A percentile compares a stretch with the other conserved stretches of the same genome.
Evolutionary conservation across 1,140 invertebrate species (phyloP).

Genomic region (Heliothis subflexa): DNA sequence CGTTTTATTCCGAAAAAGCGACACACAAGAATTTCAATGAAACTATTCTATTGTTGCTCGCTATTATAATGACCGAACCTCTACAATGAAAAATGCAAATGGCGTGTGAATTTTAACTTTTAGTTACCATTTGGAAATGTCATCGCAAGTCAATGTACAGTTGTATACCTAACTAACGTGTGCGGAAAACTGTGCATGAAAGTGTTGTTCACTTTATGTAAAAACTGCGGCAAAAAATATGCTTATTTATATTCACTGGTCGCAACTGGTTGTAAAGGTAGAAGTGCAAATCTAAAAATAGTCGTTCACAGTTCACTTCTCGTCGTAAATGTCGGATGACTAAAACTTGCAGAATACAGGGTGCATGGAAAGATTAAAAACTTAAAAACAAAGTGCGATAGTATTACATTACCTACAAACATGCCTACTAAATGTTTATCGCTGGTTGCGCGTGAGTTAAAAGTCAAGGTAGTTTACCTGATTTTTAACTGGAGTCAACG

Average conservation of each 20-base stretch:
- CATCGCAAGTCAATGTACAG: constrained; percentile 43
- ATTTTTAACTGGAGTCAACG: constrained; percentile 33
- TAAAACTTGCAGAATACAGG: neutral
- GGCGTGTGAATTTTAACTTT: constrained; percentile 40
- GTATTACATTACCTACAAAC: neutral
- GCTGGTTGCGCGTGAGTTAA: constrained; percentile 18
- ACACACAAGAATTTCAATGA: constrained; percentile 23
- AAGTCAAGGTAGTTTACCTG: constrained; percentile 35
- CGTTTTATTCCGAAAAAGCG: constrained; percentile 4
- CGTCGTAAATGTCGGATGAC: neutral
- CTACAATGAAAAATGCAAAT: constrained; percentile 42
- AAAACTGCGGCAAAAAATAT: too few relatives aligned
- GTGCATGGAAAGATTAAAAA: neutral
- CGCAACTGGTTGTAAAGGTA: neutral
- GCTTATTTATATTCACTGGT: too few relatives aligned
- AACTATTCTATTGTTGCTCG: constrained; percentile 36
- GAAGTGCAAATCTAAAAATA: neutral
- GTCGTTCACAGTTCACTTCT: neutral
- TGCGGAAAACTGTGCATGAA: neutral
- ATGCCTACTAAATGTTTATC: constrained; percentile 11
- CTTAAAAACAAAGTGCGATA: neutral
- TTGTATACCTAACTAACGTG: constrained; percentile 26
- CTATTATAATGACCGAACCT: constrained; percentile 5
- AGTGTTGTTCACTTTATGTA: neutral
- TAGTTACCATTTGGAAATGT: constrained; percentile 38